Evolutionary conservation across 1,140 invertebrate species (phyloP).

Genomic region (Ips typographus): DNA sequence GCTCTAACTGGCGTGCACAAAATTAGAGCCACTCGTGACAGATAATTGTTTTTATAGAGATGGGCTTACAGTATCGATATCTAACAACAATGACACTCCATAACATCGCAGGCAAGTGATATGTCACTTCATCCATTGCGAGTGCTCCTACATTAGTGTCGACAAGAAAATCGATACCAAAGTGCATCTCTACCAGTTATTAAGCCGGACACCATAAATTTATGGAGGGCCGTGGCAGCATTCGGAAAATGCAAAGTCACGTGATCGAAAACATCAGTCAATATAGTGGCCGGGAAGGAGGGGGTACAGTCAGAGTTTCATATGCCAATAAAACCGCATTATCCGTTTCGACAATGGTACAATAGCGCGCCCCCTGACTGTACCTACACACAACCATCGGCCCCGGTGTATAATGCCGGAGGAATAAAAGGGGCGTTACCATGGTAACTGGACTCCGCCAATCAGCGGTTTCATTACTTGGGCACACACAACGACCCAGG

Average conservation of each 20-base stretch:
- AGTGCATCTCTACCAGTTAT: too few species aligned
- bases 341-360: constrained; percentile 5
- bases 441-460: constrained; percentile 49
- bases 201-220: background rate
- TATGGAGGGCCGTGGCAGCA: background rate
- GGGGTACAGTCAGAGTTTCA: constrained; percentile 3
- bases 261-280: constrained; percentile 7
- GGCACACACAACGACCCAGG: constrained; percentile 38
- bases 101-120: too few species aligned
- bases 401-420: constrained; percentile 39
- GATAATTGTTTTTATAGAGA: too few species aligned
- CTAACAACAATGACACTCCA: too few species aligned
- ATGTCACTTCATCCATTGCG: too few species aligned
- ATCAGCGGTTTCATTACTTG: constrained; percentile 49
- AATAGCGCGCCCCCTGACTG: constrained; percentile 8
- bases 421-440: constrained; percentile 48
- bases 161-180: too few species aligned
- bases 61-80: too few species aligned
- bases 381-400: constrained; percentile 13
- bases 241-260: constrained; percentile 1
- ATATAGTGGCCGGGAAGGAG: background rate
- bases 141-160: too few species aligned
- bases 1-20: too few species aligned
- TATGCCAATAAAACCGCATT: constrained; percentile 15
- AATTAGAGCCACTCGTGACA: too few species aligned